Evolutionary conservation across 2,888 invertebrate genomes (phyloP), one percentile per base, ranked within the genome.

Genomic region (Cremastobaeus sp.): DNA sequence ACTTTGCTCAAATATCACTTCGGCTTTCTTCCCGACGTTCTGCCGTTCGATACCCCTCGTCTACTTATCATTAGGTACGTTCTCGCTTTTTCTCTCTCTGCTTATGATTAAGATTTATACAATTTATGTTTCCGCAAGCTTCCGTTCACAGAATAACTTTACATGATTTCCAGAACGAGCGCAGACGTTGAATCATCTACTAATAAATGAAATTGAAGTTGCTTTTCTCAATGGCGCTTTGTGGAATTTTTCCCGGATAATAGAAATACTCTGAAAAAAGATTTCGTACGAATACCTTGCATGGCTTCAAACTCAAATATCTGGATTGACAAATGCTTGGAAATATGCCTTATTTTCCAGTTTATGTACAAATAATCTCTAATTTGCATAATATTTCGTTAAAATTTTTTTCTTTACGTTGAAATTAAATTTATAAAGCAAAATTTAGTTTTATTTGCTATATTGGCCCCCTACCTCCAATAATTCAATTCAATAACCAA

Each of bases 1-100:
- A 84, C 84, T 81, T 82, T 83, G 85, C 80, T 84, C 87, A 85
- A 86, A 86, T 86, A 85, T 82, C 83, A 83, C 85, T 85, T 74
- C 64, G 57, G 55, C 50, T 64, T 83, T 82, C 81, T 80, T 66
- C 68, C 52, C 73, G 62, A 77, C 76, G 66, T 76, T 77, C 76
- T 75, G 60, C 69, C 59, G 43, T 60, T 66, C 62, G 75, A 47
- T 57, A 54, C 74, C 60, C 70, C 43, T 74, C 66, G 72, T 76
- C 76, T 64, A 66, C 68, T 62, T 62, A 57, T 62, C 74, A 65
- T 55, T 45, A 48, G 41, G n/a, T n/a, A 15, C 69, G 59, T 68
- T 59, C 70, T 45, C 50, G 14, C 68, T 60, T 43, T 34, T 35
- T n/a, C 35, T 25, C 25, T 6, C 39, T 17, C 54, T 54, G 74